Base-by-base conservation (phyloP, 2,113 vertebrate genomes). In the Murina feae region DNA sequence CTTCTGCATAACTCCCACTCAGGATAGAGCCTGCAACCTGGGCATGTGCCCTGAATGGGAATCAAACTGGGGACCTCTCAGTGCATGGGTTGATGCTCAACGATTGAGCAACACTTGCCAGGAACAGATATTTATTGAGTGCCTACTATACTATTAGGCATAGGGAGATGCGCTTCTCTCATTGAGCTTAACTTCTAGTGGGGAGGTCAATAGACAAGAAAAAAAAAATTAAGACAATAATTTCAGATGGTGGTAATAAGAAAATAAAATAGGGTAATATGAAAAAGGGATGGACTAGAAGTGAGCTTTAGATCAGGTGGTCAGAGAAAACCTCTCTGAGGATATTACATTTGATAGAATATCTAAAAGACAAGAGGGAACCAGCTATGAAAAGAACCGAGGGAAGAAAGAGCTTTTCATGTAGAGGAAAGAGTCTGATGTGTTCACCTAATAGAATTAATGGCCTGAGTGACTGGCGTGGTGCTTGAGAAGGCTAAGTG, bases 211-310 rank as follows among this genome's bases (percentile, higher is more conserved):
- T 20, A 65, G 63, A 75, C 32, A 86, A 75, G 68, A 88, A n/a
- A 91, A 68, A 68, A 89, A 89, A 80, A 88, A 53, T n/a, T 58
- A 69, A 91, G 86, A 32, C 51, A 51, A 39, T 90, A 9, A 55
- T 92, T 94, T 89, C 75, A 94, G 68, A 21, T 69, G 44, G 20
- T 89, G 51, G 30, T 60, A 53, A 69, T 88, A 49, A 44, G 23
- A 86, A 86, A 93, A 85, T 84, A 94, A 92, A 63, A 90, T 12
- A 69, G 42, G 42, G 18, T 90, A 83, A 82, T 84, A 32, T n/a
- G 17, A 47, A 55, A 83, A 83, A 83, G 85, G 76, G 32, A 14
- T 39, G 80, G 82, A 47, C 30, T 23, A 23, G 44, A 89, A 91
- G 37, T 58, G 23, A 44, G 35, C 74, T 55, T 89, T 44, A 81